Evolutionary conservation across 2,797 vertebrate genomes (phyloP).

Genomic region (Nannoperca australis): DNA sequence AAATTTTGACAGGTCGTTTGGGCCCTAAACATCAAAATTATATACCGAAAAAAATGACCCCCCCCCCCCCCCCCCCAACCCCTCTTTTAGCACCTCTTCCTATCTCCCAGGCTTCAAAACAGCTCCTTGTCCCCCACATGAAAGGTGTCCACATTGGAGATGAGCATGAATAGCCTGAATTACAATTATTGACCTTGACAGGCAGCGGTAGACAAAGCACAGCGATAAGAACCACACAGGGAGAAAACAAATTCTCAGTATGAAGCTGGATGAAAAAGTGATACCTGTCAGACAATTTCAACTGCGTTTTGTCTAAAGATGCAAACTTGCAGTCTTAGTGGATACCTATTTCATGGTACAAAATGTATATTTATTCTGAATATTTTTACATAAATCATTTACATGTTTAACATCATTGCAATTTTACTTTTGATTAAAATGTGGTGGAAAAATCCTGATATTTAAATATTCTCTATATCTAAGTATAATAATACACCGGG

Average conservation of each 20-base stretch:
- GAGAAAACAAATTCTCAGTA: conserved; percentile 46
- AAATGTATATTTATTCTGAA: background rate
- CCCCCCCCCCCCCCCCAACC: conserved; percentile 52
- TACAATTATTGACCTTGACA: conserved; percentile 80
- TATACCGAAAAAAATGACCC: conserved; percentile 87
- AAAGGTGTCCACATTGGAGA: conserved; percentile 64
- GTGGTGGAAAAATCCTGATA: background rate
- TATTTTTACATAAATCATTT: background rate
- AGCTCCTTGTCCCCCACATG: conserved; percentile 66
- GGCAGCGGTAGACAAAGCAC: conserved; percentile 57
- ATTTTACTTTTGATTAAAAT: background rate
- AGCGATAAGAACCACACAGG: conserved; percentile 52
- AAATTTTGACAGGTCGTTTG: no score
- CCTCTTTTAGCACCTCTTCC: no score
- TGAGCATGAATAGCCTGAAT: conserved; percentile 70
- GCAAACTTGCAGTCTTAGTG: conserved; percentile 20
- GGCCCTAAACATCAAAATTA: conserved; percentile 84
- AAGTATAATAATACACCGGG: background rate
- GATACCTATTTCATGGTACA: background rate
- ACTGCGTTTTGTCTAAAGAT: conserved; percentile 26
- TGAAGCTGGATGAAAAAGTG: conserved; percentile 43
- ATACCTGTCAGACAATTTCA: conserved; percentile 50
- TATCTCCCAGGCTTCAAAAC: conserved; percentile 63
- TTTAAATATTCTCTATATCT: background rate
- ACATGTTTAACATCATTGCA: background rate